Percentiles rank a stretch among this genome's conserved stretches.
phyloP scores from a whole-genome alignment of 2,888 invertebrate species.

The Peribatodes rhomboidaria region DNA sequence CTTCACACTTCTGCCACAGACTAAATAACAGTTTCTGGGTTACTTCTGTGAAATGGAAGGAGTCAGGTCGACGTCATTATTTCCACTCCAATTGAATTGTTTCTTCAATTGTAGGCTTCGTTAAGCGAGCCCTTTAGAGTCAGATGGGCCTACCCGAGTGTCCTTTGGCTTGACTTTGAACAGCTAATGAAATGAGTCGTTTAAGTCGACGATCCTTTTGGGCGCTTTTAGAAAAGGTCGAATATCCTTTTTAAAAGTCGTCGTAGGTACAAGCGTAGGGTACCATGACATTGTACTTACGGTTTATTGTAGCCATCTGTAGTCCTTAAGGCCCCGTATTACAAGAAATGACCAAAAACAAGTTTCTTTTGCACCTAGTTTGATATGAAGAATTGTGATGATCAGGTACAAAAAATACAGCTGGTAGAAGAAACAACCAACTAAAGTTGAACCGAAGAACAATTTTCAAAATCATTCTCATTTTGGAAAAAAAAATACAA shows the following conservation, averaged over 20 bases:
- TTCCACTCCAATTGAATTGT: constrained; percentile 67
- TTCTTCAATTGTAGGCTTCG: constrained; percentile 57
- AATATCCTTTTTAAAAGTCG: not conserved
- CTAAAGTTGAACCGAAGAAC: too few species aligned
- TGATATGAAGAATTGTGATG: too few species aligned
- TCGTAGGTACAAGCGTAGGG: not conserved
- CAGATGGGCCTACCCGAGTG: constrained; percentile 37
- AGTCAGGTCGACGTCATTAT: constrained; percentile 64
- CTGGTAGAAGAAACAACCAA: too few species aligned
- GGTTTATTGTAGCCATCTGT: too few species aligned
- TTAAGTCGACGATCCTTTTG: constrained; percentile 39
- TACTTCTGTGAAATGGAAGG: constrained; percentile 63
- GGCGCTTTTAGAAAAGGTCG: not conserved
- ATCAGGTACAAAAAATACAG: too few species aligned
- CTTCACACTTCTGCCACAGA: constrained; percentile 58
- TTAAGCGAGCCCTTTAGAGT: constrained; percentile 55
- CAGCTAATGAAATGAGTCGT: constrained; percentile 44
- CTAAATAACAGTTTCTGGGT: constrained; percentile 1
- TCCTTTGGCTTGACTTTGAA: constrained; percentile 42
- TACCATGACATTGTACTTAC: too few species aligned
- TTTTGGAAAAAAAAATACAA: too few species aligned
- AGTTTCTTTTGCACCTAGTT: too few species aligned
- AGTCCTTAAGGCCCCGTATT: too few species aligned
- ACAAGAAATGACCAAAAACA: too few species aligned
- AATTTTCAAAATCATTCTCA: too few species aligned